Evolutionary conservation across 2,888 invertebrate species (phyloP), one percentile per base, ranked within the genome.

Genomic region (Athrips mouffetella): DNA sequence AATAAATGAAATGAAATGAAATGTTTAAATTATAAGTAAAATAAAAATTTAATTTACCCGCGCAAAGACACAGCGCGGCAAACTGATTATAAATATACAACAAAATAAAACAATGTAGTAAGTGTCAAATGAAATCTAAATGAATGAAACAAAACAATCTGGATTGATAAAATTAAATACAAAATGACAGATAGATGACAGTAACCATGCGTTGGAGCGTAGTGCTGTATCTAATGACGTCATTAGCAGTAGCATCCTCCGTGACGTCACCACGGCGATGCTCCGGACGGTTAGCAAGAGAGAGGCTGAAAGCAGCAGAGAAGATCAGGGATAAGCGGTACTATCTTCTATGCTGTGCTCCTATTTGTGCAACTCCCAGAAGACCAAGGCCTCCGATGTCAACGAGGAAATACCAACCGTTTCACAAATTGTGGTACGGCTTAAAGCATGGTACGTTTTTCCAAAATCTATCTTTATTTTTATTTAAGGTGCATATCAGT

Each of bases 311-410:
- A 51, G 87, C 88, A 0, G 87, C 86, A 0, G 87, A 87, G 57
- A 88, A 88, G 65, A 74, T 87, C 53, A 62, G 87, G 6, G 86
- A 87, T 48, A 87, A 86, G 62, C 66, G 87, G 55, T 86, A 76
- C 65, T 86, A 74, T 57, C 63, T 77, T 18, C 57, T 84, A 23
- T 86, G 86, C 68, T 88, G 88, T 51, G 59, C 79, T 0, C 67
- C 81, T 0, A 51, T 75, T 0, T 87, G 87, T 53, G 64, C 69
- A n/a, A 58, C 67, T 0, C 56, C 60, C 40, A 60, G 77, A 30
- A 67, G 69, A 39, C 71, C 73, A 0, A 67, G 73, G 6, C 76
- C 75, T 2, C 65, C 70, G 2, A 57, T 76, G 13, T 57, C 73
- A 7, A 65, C 65, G 3, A 68, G 76, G 47, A 67, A 70, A 16